These are phyloP conservation scores for Caenorhabditis sp. DNA, from an alignment of 2,888 invertebrate genomes.

Conservation along the genomic window DNA sequence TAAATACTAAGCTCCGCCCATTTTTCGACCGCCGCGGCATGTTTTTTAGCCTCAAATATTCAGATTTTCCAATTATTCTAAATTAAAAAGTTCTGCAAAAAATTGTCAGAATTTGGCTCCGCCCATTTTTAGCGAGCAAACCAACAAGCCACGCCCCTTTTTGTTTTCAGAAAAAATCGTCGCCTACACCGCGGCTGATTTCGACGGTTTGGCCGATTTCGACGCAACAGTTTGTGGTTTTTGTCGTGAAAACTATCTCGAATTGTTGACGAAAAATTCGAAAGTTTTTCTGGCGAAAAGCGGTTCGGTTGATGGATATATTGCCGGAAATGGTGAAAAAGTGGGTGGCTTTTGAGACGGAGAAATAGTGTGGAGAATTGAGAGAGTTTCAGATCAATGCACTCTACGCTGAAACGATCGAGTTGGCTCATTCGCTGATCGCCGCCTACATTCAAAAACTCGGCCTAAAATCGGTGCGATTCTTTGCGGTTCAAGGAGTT, in stretches of 20 bases:
- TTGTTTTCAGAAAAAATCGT: conserved; percentile 40
- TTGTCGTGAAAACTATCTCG: conserved; percentile 41
- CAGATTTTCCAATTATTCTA: no score
- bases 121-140: no score
- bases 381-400: conserved; percentile 37
- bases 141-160: no score
- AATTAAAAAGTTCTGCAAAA: no score
- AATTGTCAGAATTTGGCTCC: no score
- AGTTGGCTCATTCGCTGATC: conserved; percentile 62
- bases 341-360: no score
- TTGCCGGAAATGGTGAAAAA: conserved; percentile 37
- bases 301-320: conserved; percentile 40
- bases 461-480: conserved; percentile 52
- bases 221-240: conserved; percentile 60
- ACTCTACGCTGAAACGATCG: conserved; percentile 62
- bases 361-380: no score
- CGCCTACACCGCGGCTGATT: conserved; percentile 42
- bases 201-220: conserved; percentile 56
- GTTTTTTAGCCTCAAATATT: no score
- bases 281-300: conserved; percentile 39
- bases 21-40: no score
- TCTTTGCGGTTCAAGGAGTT: conserved; percentile 54
- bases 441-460: conserved; percentile 51
- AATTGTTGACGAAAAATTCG: conserved; percentile 29
- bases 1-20: no score